Conservation (phyloP, 1,140 invertebrate species). For the Drosophila pseudoananassae region DNA sequence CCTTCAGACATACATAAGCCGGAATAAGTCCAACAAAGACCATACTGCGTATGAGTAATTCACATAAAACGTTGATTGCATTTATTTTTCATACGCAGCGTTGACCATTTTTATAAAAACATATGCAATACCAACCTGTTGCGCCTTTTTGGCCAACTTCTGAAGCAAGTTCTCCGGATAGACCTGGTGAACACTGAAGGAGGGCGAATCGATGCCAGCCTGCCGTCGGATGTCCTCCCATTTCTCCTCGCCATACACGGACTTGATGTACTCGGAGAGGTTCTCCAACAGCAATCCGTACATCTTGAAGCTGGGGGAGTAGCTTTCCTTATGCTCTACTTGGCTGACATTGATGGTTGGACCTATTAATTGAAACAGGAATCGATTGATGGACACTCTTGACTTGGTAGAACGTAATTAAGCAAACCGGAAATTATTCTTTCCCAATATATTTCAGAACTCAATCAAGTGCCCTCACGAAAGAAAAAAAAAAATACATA, state of each 20-base stretch:
- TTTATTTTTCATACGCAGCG: not conserved
- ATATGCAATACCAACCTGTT: conserved; percentile 87
- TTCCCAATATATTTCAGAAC: not conserved
- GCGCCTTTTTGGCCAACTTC: conserved; percentile 92
- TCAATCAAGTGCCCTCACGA: not conserved
- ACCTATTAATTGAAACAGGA: conserved; percentile 21
- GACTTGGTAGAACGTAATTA: conserved; percentile 8
- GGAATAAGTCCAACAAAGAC: not conserved
- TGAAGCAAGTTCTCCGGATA: conserved; percentile 96
- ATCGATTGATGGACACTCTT: conserved; percentile 25
- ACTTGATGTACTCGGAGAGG: conserved; percentile 94
- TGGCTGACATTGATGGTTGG: conserved; percentile 27
- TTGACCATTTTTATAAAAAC: not conserved
- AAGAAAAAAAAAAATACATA: conserved; percentile 8
- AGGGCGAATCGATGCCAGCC: conserved; percentile 92
- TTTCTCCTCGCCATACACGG: conserved; percentile 95
- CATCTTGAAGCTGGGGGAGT: conserved; percentile 87
- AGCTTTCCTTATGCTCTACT: conserved; percentile 17
- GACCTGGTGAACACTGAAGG: conserved; percentile 96
- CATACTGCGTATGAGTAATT: not conserved
- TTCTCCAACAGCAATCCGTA: conserved; percentile 97
- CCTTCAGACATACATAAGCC: too few relatives aligned
- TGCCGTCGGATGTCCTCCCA: conserved; percentile 94
- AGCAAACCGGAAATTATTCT: not conserved
- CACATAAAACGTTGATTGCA: not conserved